These are phyloP conservation scores for Galendromus occidentalis DNA, from an alignment of 1,140 invertebrate species.

Conservation along the genomic window DNA sequence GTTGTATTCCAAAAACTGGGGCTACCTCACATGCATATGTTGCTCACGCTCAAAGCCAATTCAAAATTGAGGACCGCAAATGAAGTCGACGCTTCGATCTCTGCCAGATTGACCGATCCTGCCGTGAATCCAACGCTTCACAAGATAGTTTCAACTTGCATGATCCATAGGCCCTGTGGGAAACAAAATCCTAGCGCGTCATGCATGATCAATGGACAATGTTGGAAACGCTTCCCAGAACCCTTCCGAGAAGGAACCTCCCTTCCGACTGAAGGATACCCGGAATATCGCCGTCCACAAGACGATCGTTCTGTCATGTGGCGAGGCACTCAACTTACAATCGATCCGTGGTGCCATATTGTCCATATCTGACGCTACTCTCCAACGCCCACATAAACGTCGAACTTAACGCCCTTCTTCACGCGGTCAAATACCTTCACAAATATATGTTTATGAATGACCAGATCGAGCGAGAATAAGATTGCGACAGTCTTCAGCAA, in stretches of 20 bases:
- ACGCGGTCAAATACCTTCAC: constrained; percentile 24
- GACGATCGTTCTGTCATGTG: constrained; percentile 8
- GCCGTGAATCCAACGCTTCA: constrained; percentile 26
- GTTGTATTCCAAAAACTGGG: constrained; percentile 29
- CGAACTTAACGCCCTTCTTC: constrained; percentile 22
- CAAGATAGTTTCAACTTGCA: constrained; percentile 25
- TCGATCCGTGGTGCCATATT: constrained; percentile 25
- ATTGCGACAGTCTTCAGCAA: background rate
- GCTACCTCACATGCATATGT: constrained; percentile 27
- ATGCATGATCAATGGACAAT: background rate
- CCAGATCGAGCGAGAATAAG: constrained; percentile 19
- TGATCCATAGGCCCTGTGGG: constrained; percentile 26
- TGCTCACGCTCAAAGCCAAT: constrained; percentile 20
- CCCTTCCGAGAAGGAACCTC: constrained; percentile 5
- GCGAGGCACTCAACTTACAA: constrained; percentile 19
- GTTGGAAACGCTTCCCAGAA: constrained; percentile 12
- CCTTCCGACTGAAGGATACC: constrained; percentile 11
- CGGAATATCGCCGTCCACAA: constrained; percentile 4
- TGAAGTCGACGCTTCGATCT: constrained; percentile 32
- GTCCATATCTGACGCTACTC: constrained; percentile 19
- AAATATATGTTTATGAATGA: constrained; percentile 27
- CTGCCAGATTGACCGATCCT: constrained; percentile 34
- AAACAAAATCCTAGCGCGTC: constrained; percentile 14
- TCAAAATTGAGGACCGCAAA: constrained; percentile 14
- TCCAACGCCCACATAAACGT: constrained; percentile 26